Conservation (phyloP, 2,888 invertebrate genomes). For the Tenthredo amoena region DNA sequence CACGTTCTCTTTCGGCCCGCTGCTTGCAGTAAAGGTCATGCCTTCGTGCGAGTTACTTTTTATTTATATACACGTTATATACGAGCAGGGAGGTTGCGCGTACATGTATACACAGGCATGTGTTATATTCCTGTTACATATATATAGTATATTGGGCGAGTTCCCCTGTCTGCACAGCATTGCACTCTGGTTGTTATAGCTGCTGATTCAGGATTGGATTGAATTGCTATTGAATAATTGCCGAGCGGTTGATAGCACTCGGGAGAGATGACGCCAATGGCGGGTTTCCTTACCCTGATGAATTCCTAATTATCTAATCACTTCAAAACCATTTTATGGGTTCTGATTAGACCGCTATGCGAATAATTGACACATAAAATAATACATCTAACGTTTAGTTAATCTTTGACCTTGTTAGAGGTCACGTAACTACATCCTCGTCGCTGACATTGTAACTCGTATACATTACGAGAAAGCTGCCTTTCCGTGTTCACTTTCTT, state of each 20-base stretch:
- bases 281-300: not conserved
- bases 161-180: not conserved
- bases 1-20: conserved; percentile 66
- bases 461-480: not conserved
- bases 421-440: not conserved
- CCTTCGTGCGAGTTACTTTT: conserved; percentile 61
- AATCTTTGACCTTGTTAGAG: conserved; percentile 23
- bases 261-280: conserved; percentile 13
- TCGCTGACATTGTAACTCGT: not conserved
- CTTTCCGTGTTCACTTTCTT: not conserved
- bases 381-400: not conserved
- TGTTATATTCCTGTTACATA: not conserved
- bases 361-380: not conserved
- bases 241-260: not conserved
- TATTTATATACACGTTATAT: conserved; percentile 28
- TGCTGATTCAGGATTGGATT: not conserved
- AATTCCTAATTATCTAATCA: not conserved
- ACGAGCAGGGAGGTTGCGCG: not conserved
- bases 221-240: conserved; percentile 48
- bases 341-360: not conserved
- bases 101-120: not conserved
- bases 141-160: not conserved
- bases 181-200: not conserved
- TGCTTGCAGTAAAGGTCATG: conserved; percentile 71
- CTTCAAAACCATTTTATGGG: not conserved